Conservation (phyloP, 2,113 vertebrate genomes). For the Smithornis capensis region DNA sequence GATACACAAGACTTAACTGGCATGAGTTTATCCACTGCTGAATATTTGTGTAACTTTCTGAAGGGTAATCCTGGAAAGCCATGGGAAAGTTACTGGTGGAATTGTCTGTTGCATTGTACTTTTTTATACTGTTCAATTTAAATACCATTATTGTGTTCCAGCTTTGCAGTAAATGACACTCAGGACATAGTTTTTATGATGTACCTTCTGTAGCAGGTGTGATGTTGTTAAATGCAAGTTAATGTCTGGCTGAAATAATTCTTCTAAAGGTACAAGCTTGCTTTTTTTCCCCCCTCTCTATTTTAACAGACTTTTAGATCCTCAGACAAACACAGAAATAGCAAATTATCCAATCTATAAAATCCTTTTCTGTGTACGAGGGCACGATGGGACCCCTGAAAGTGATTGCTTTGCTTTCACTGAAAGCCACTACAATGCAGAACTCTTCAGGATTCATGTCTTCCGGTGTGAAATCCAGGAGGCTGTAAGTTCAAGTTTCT, state of each 20-base stretch:
- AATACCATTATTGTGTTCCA: background rate
- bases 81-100: background rate
- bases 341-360: conserved; percentile 98
- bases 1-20: accelerated
- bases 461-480: conserved; percentile 98
- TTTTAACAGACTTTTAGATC: conserved; percentile 88
- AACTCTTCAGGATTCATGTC: conserved; percentile 98
- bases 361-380: conserved; percentile 97
- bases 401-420: conserved; percentile 99
- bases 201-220: background rate
- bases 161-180: background rate
- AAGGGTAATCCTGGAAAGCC: background rate
- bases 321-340: conserved; percentile 91
- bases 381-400: conserved; percentile 93
- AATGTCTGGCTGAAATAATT: background rate
- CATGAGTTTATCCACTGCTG: background rate
- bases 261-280: background rate
- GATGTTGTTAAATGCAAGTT: background rate
- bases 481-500: conserved; percentile 82
- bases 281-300: background rate
- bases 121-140: background rate
- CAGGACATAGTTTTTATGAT: background rate
- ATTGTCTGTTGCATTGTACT: background rate
- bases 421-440: conserved; percentile 96
- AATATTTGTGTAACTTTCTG: background rate